Conservation (phyloP, 2,113 vertebrate genomes). For the Mirounga angustirostris region DNA sequence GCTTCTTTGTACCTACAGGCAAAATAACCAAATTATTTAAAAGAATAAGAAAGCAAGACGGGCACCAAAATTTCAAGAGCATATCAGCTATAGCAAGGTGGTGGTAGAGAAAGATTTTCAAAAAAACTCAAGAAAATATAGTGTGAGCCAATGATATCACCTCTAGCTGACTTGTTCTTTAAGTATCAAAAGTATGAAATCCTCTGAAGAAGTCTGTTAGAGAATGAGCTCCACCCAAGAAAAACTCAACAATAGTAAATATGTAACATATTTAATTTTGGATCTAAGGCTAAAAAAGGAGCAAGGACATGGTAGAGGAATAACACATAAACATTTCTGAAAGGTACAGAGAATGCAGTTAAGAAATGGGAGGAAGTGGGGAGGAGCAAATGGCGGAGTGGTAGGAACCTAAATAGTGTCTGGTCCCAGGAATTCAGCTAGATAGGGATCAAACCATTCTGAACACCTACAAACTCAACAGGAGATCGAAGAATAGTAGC, state of each 20-base stretch:
- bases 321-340: not conserved
- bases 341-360: not conserved
- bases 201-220: not conserved
- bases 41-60: not conserved
- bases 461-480: too few species aligned
- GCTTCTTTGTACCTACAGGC: not conserved
- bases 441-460: too few species aligned
- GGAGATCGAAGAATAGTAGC: too few species aligned
- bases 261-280: conserved; percentile 29
- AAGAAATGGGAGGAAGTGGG: not conserved
- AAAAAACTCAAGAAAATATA: not conserved
- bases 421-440: too few species aligned
- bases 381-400: too few species aligned
- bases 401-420: too few species aligned
- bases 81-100: not conserved
- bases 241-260: not conserved
- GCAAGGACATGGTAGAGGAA: not conserved
- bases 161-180: not conserved
- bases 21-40: not conserved
- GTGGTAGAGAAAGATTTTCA: not conserved
- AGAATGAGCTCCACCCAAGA: not conserved
- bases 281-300: not conserved
- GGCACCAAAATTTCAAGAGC: not conserved
- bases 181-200: not conserved
- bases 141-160: not conserved